A percentile compares a stretch with the other conserved stretches of the same genome.
phyloP scores from a whole-genome alignment of 2,888 invertebrate species.

The Phortica okadai region DNA sequence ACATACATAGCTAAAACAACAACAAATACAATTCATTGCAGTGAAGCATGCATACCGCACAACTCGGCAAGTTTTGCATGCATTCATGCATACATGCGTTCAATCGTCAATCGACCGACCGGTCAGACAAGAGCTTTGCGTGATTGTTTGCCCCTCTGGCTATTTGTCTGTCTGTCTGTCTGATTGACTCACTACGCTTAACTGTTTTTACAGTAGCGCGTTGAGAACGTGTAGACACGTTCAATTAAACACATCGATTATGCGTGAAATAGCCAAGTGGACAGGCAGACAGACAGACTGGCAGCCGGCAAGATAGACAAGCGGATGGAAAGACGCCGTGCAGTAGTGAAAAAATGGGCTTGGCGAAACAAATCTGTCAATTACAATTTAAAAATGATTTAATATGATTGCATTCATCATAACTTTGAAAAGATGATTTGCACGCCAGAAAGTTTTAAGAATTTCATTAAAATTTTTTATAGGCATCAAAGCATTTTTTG shows the following conservation, averaged over 20 bases:
- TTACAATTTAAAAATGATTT: too few relatives aligned
- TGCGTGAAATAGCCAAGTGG: conserved; percentile 2
- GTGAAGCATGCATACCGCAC: too few relatives aligned
- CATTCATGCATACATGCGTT: not conserved
- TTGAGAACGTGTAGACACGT: conserved; percentile 20
- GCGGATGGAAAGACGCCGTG: too few relatives aligned
- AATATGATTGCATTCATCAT: too few relatives aligned
- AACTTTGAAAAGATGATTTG: too few relatives aligned
- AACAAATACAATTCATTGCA: too few relatives aligned
- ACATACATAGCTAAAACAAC: not conserved
- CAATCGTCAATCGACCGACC: not conserved
- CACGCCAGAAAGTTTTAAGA: too few relatives aligned
- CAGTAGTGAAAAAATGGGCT: too few relatives aligned
- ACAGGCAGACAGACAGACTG: conserved; percentile 4
- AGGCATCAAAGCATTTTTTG: too few relatives aligned
- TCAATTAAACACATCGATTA: conserved; percentile 13
- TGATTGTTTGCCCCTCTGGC: not conserved
- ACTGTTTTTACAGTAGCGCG: not conserved
- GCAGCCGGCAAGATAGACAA: too few relatives aligned
- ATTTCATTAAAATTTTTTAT: too few relatives aligned
- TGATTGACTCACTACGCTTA: not conserved
- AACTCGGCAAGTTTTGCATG: not conserved
- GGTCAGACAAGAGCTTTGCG: not conserved
- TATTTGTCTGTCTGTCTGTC: conserved; percentile 3
- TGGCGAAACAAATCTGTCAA: too few relatives aligned